Evolutionary conservation across 2,113 vertebrate species (phyloP).

Genomic region (Hepsetus odoe): DNA sequence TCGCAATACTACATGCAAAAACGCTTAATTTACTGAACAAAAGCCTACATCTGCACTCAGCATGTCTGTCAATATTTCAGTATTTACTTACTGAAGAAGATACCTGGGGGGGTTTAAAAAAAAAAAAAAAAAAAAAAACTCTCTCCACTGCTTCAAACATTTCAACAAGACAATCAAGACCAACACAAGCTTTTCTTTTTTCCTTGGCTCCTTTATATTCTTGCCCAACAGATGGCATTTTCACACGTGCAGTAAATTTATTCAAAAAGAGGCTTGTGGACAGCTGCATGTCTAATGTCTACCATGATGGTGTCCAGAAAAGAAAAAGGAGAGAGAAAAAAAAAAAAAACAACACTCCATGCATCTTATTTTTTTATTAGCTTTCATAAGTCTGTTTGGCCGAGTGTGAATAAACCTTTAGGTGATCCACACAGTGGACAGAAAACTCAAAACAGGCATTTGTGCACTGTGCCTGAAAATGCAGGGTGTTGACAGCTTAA

Average conservation of each 20-base stretch:
- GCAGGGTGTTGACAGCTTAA: not conserved
- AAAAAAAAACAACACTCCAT: slow-evolving; percentile 42
- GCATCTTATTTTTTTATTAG: slow-evolving; percentile 33
- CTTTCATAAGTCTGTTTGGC: not conserved
- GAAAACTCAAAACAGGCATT: slow-evolving; percentile 44
- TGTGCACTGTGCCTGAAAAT: slow-evolving; percentile 57
- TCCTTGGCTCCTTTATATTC: not conserved
- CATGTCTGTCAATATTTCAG: not conserved
- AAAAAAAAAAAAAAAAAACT: not conserved
- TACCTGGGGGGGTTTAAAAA: not conserved
- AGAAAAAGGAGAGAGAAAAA: slow-evolving; percentile 11
- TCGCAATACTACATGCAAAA: slow-evolving; percentile 25
- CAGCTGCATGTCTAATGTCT: slow-evolving; percentile 9
- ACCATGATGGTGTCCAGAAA: not conserved
- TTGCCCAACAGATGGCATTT: not conserved
- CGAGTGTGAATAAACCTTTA: not conserved
- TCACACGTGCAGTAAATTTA: not conserved
- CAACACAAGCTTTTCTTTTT: not conserved
- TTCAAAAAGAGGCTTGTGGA: not conserved
- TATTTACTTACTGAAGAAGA: not conserved
- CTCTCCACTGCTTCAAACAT: not conserved
- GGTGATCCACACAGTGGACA: slow-evolving; percentile 44
- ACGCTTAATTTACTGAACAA: slow-evolving; percentile 20
- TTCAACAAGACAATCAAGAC: not conserved
- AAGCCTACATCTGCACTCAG: not conserved